Base-by-base conservation (phyloP, 2,113 vertebrate species). In the Syngnathus typhle region DNA sequence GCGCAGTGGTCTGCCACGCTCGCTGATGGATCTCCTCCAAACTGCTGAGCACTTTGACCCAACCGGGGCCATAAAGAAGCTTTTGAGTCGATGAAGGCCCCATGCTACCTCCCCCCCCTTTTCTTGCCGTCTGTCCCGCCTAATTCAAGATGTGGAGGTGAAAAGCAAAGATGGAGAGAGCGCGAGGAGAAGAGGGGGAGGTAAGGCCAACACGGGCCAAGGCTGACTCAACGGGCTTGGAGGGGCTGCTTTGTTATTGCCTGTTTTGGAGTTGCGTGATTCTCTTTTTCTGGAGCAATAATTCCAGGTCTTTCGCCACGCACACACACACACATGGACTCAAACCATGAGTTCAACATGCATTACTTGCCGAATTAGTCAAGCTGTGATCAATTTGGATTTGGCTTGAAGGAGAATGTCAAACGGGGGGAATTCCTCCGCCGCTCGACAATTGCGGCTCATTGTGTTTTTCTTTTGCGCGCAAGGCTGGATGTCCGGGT, bases 381-480 rank as follows among this genome's bases (percentile, higher is more conserved):
- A 83, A 83, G 79, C 84, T 87, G 85, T 77, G 76, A 84, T 85
- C 84, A 81, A 87, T 88, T 88, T 85, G 72, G 77, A 87, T 84
- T 85, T 88, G 83, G 85, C 78, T 69, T 58, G 67, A 75, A 67
- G 82, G 70, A 82, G 74, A 76, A 77, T 73, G 70, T 19, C 16
- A 71, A 75, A 73, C 60, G 68, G 63, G 80, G 86, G 84, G 82
- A 86, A 86, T 86, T 88, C 81, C 84, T 85, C 77, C 69, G 72
- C 64, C 68, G 77, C 67, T 82, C 71, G 64, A 74, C 15, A 65
- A 65, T 75, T 73, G 77, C 80, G 78, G 79, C 74, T 69, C 84
- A 80, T 82, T 85, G 78, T 81, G 79, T 77, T 81, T 83, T 80
- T 80, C 65, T 71, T 77, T 76, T 65, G 76, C 51, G 44, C 75